Evolutionary conservation across 2,797 vertebrate genomes (phyloP).

Genomic region (Chloroceryle amazona): DNA sequence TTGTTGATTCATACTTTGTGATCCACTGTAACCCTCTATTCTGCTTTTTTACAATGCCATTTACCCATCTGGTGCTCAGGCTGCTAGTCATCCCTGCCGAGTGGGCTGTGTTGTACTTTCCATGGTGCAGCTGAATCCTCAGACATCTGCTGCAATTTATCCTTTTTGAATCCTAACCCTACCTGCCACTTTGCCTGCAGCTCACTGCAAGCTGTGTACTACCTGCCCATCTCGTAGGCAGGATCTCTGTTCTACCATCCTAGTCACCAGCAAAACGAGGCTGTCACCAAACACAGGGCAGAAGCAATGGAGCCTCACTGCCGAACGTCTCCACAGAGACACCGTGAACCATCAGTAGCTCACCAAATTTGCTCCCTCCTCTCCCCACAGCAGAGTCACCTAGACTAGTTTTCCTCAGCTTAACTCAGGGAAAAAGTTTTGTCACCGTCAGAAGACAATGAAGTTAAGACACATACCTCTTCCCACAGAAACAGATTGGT

Average conservation of each 20-base stretch:
- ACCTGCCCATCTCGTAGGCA: neutral
- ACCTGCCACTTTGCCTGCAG: neutral
- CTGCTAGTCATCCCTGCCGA: neutral
- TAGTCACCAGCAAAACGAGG: neutral
- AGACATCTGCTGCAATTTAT: neutral
- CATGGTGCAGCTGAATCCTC: neutral
- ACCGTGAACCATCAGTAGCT: fast-evolving
- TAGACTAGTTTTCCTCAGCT: neutral
- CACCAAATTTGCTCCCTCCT: neutral
- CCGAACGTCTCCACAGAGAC: neutral
- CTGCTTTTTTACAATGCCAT: neutral
- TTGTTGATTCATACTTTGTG: neutral
- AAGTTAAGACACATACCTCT: neutral
- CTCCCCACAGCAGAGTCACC: neutral
- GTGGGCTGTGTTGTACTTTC: neutral
- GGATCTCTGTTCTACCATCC: neutral
- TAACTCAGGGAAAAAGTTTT: neutral
- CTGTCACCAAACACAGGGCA: neutral
- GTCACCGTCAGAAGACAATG: neutral
- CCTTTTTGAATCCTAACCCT: neutral
- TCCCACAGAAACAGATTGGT: neutral
- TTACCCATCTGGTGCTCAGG: neutral
- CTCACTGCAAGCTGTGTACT: neutral
- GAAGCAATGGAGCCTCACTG: neutral
- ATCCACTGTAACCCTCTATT: neutral